Evolutionary conservation across 2,113 vertebrate genomes (phyloP).

Genomic region (Fukomys damarensis): DNA sequence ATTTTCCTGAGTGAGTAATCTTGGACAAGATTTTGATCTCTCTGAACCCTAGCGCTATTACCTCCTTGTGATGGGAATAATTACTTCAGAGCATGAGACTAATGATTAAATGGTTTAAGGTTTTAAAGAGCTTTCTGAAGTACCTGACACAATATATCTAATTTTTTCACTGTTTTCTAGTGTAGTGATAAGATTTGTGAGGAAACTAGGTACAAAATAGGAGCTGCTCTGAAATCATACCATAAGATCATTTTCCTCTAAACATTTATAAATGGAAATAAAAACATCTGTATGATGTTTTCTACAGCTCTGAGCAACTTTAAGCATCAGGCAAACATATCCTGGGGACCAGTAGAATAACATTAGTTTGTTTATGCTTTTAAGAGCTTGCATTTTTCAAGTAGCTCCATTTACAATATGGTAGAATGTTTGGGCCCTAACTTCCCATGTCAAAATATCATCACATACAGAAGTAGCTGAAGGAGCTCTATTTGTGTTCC

Average conservation of each 20-base stretch:
- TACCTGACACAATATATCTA: not conserved
- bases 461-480: conserved; percentile 25
- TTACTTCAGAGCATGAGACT: not conserved
- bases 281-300: not conserved
- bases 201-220: conserved; percentile 15
- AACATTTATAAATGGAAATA: not conserved
- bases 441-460: not conserved
- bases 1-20: not conserved
- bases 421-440: not conserved
- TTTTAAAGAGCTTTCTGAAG: not conserved
- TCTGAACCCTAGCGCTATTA: not conserved
- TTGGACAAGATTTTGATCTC: not conserved
- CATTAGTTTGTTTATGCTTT: not conserved
- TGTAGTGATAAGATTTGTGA: conserved; percentile 14
- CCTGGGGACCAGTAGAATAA: not conserved
- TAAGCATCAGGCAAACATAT: not conserved
- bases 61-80: not conserved
- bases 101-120: not conserved
- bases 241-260: not conserved
- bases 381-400: not conserved
- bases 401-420: not conserved
- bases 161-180: not conserved
- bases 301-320: not conserved
- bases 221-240: not conserved
- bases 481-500: not conserved